Conservation (phyloP, 2,888 invertebrate species). For the Leistus spinibarbis region DNA sequence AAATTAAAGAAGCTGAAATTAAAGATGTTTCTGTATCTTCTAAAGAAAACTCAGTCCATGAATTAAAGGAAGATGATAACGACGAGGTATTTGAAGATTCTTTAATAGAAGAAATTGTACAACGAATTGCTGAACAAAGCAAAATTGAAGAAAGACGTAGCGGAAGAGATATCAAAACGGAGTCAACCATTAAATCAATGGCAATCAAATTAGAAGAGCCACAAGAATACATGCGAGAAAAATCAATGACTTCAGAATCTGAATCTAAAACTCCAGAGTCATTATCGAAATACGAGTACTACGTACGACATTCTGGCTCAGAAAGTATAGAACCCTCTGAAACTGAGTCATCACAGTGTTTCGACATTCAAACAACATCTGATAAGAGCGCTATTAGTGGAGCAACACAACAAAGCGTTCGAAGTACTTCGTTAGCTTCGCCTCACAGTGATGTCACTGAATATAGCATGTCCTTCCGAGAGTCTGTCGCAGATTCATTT, state of each 20-base stretch:
- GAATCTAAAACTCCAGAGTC: slow-evolving; percentile 28
- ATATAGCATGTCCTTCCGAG: slow-evolving; percentile 49
- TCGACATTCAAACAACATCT: slow-evolving; percentile 46
- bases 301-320: slow-evolving; percentile 19
- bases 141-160: neutral
- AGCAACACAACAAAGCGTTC: slow-evolving; percentile 17
- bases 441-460: slow-evolving; percentile 49
- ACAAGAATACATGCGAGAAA: slow-evolving; percentile 1
- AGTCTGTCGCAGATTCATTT: slow-evolving; percentile 48
- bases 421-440: slow-evolving; percentile 43
- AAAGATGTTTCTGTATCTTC: neutral
- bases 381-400: slow-evolving; percentile 42
- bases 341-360: slow-evolving; percentile 49
- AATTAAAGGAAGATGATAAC: neutral
- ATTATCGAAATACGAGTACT: slow-evolving; percentile 8
- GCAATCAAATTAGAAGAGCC: slow-evolving; percentile 5
- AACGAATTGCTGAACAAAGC: neutral
- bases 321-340: slow-evolving; percentile 50
- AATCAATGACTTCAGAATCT: slow-evolving; percentile 15
- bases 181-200: neutral
- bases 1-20: neutral
- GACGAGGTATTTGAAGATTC: neutral
- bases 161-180: neutral
- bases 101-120: neutral
- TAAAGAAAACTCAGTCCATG: neutral